Conservation (phyloP, 37 sponge, comb jelly and placozoan species). For the Aplysina aerophoba region DNA sequence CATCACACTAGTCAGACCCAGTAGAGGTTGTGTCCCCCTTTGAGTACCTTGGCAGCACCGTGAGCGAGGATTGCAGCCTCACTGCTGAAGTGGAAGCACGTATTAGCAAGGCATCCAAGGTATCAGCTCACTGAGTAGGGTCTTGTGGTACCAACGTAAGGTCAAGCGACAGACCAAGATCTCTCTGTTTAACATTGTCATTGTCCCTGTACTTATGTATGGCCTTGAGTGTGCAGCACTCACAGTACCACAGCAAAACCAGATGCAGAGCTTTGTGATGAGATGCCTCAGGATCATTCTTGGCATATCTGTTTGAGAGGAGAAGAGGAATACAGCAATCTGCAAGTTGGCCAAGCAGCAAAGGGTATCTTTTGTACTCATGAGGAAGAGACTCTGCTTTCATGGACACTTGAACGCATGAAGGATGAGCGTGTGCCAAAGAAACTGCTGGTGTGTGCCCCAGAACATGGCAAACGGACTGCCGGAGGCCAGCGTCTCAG, state of each 20-base stretch:
- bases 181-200: not conserved
- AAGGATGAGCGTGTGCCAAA: not conserved
- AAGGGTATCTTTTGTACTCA: not conserved
- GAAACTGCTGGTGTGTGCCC: constrained; percentile 1
- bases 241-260: not conserved
- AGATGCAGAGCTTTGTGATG: not conserved
- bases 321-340: not conserved
- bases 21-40: not conserved
- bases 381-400: not conserved
- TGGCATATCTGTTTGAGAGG: not conserved
- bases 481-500: too few relatives aligned
- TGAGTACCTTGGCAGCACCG: constrained; percentile 41
- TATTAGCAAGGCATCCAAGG: not conserved
- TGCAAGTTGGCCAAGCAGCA: not conserved
- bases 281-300: not conserved
- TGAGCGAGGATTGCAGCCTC: constrained; percentile 51
- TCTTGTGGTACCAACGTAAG: constrained; percentile 2
- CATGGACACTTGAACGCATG: not conserved
- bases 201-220: not conserved
- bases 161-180: constrained; percentile 1
- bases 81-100: constrained; percentile 59
- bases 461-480: not conserved
- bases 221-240: constrained; percentile 9
- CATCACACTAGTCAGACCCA: not conserved
- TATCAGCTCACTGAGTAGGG: not conserved